Evolutionary conservation across 2,797 vertebrate genomes (phyloP).

Genomic region (Monodelphis domestica): DNA sequence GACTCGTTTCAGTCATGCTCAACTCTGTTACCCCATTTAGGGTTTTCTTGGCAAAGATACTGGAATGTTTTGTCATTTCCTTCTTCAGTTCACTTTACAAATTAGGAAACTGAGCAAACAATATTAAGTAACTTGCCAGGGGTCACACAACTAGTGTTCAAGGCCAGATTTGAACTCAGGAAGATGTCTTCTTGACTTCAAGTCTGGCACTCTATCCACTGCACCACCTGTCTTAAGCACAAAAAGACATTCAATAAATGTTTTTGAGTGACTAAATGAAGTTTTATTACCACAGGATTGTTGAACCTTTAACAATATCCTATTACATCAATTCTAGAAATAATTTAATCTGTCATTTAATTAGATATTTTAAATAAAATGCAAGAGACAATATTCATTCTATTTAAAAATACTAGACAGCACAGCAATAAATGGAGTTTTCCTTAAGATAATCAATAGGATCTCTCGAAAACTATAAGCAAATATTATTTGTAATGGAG

Average conservation of each 20-base stretch:
- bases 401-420: no score
- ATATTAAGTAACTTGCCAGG: neutral
- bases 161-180: neutral
- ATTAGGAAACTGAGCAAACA: neutral
- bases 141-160: neutral
- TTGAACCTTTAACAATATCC: slow-evolving; percentile 15
- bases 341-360: neutral
- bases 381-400: no score
- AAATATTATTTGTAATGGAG: no score
- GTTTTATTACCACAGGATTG: neutral
- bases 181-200: neutral
- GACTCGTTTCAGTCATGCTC: neutral
- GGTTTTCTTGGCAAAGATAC: neutral
- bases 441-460: no score
- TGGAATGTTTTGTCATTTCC: neutral
- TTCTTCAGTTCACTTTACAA: no score
- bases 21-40: neutral
- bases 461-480: no score
- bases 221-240: neutral
- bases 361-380: no score
- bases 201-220: neutral
- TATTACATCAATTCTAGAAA: slow-evolving; percentile 20
- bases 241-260: neutral
- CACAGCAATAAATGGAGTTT: no score
- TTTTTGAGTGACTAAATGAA: neutral